phyloP scores from a whole-genome alignment of 2,888 invertebrate genomes.

The Melanostoma scalare region DNA sequence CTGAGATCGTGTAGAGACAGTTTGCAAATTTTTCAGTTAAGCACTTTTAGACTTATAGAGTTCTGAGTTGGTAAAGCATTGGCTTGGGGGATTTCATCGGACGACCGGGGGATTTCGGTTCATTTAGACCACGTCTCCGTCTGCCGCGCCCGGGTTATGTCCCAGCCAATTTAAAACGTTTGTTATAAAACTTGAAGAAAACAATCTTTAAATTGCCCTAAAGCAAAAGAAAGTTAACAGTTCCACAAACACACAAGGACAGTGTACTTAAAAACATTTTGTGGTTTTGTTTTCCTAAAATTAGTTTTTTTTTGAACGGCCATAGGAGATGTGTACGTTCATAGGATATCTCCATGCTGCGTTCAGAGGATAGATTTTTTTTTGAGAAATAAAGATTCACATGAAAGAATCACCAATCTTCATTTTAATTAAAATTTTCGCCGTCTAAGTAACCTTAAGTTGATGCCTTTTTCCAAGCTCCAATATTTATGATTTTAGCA shows the following conservation, averaged over 20 bases:
- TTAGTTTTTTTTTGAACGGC: neutral
- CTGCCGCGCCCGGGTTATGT: conserved; percentile 3
- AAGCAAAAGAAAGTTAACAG: neutral
- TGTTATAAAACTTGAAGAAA: neutral
- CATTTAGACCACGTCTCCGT: conserved; percentile 2
- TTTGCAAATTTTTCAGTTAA: neutral
- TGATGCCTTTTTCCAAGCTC: neutral
- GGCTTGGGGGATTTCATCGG: conserved; percentile 6
- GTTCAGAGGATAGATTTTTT: conserved; percentile 2
- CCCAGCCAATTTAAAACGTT: conserved; percentile 3
- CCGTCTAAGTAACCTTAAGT: neutral
- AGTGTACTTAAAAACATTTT: neutral
- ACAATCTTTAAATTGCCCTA: neutral
- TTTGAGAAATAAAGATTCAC: neutral
- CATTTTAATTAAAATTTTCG: neutral
- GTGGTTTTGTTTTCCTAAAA: neutral
- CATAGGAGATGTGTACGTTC: neutral
- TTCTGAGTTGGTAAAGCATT: conserved; percentile 8
- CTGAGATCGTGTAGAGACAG: neutral
- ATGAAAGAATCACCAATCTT: conserved; percentile 1
- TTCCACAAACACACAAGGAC: conserved; percentile 1
- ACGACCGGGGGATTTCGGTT: conserved; percentile 1
- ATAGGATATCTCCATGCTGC: neutral
- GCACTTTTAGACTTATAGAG: neutral
- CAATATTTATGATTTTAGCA: neutral